A percentile compares a stretch with the other conserved stretches of the same genome.
phyloP scores from a whole-genome alignment of 2,113 vertebrate species.

The Pollachius pollachius region DNA sequence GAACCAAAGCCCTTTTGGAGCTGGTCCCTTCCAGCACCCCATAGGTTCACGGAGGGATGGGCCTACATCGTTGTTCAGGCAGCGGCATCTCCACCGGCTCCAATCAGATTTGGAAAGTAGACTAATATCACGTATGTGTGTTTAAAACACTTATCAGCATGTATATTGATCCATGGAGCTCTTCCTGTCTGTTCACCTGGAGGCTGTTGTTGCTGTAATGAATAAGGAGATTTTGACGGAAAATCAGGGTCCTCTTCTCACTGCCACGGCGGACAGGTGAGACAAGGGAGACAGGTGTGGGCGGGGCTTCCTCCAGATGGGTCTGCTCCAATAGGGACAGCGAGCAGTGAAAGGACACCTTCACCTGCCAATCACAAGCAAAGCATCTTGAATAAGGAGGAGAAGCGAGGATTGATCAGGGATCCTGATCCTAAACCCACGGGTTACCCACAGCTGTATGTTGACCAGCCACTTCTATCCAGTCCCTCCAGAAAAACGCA shows the following conservation, averaged over 20 bases:
- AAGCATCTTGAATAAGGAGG: no score
- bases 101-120: no score
- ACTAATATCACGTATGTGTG: neutral
- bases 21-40: no score
- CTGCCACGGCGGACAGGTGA: constrained; percentile 37
- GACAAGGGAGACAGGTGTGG: constrained; percentile 40
- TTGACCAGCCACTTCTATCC: no score
- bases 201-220: constrained; percentile 76
- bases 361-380: constrained; percentile 74
- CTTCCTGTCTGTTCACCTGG: constrained; percentile 69
- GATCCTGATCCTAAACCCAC: no score
- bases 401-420: no score
- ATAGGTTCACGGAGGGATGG: no score
- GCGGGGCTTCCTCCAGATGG: constrained; percentile 67
- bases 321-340: constrained; percentile 75
- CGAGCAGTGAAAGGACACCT: constrained; percentile 83
- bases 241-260: constrained; percentile 74
- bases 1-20: no score
- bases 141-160: no score
- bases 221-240: constrained; percentile 78
- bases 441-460: no score
- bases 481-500: no score
- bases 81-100: neutral
- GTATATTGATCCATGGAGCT: no score
- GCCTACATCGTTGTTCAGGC: neutral